phyloP scores from a whole-genome alignment of 1,140 invertebrate species.

The Geopemphigus sp. region DNA sequence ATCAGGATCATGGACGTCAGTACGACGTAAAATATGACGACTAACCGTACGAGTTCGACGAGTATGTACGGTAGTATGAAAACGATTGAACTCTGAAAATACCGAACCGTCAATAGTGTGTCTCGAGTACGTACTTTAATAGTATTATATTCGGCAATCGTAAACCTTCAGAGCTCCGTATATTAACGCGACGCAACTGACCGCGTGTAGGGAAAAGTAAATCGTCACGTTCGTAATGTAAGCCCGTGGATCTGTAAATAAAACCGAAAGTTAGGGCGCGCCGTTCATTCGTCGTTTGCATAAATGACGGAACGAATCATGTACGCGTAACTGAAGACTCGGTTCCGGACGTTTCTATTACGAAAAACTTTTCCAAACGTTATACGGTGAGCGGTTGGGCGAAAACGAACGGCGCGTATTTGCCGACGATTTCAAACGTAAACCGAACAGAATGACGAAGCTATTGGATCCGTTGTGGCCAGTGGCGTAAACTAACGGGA shows the following conservation, averaged over 20 bases:
- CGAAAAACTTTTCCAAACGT: no score
- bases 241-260: slow-evolving; percentile 1
- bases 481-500: no score
- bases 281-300: no score
- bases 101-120: neutral
- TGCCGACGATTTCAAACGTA: no score
- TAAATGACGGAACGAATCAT: no score
- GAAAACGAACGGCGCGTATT: no score
- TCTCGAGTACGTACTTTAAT: neutral
- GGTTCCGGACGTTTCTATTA: no score
- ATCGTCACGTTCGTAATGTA: slow-evolving; percentile 14
- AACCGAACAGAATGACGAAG: no score
- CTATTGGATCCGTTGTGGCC: no score
- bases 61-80: slow-evolving; percentile 29
- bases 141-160: neutral
- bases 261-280: neutral
- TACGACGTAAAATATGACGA: slow-evolving; percentile 2
- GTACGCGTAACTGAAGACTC: no score
- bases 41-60: slow-evolving; percentile 15
- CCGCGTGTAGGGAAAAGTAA: slow-evolving; percentile 3
- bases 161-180: slow-evolving; percentile 37
- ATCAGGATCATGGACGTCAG: slow-evolving; percentile 30
- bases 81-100: slow-evolving; percentile 26
- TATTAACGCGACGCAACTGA: slow-evolving; percentile 35
- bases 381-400: no score